A percentile compares a stretch with the other conserved stretches of the same genome.
These are phyloP conservation scores for Mormyrops boulengeri DNA, from an alignment of 2,797 vertebrate genomes.

Conservation along the genomic window DNA sequence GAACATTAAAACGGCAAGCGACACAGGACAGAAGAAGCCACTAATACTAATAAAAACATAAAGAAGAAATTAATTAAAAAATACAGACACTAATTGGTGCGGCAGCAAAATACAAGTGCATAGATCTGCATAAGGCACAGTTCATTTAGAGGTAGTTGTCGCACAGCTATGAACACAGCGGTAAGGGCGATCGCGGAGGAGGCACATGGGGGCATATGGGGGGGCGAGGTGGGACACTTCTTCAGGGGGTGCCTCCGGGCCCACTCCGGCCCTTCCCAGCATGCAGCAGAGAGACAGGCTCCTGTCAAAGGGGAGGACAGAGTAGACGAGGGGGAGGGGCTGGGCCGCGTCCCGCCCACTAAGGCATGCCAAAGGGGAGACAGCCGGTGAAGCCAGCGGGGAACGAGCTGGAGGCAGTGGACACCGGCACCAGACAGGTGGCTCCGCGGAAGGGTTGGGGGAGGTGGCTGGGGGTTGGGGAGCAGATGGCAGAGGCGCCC, in stretches of 20 bases:
- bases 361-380: background rate
- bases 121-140: background rate
- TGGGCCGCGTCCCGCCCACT: background rate
- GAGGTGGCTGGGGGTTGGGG: conserved; percentile 8
- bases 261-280: background rate
- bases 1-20: background rate
- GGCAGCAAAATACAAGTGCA: background rate
- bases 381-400: conserved; percentile 11
- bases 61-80: background rate
- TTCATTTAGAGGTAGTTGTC: background rate
- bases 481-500: conserved; percentile 19
- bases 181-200: background rate
- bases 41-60: background rate
- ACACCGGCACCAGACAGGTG: conserved; percentile 21
- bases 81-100: background rate
- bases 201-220: too few relatives aligned
- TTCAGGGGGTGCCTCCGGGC: background rate
- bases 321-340: background rate
- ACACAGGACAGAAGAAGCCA: background rate
- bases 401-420: background rate
- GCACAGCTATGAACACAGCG: background rate
- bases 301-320: background rate
- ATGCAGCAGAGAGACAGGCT: background rate
- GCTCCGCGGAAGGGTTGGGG: conserved; percentile 17
- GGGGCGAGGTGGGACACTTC: background rate